phyloP scores from a whole-genome alignment of 2,888 invertebrate species.

The Trichopoda pennipes region DNA sequence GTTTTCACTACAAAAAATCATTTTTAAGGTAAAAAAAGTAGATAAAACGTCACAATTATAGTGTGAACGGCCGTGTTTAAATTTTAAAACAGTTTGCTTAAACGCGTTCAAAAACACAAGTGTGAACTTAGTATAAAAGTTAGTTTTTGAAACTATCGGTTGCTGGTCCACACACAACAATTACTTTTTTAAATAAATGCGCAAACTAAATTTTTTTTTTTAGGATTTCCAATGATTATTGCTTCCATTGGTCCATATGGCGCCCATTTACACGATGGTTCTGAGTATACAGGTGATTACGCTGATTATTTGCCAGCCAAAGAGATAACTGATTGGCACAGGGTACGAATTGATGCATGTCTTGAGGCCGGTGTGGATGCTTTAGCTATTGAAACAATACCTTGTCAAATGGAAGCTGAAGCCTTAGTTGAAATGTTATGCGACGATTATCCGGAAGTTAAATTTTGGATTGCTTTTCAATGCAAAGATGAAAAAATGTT shows the following conservation, averaged over 20 bases:
- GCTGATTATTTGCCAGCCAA: conserved; percentile 85
- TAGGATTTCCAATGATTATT: conserved; percentile 85
- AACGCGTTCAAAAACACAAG: too few relatives aligned
- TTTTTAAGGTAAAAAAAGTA: too few relatives aligned
- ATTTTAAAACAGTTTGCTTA: too few relatives aligned
- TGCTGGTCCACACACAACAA: too few relatives aligned
- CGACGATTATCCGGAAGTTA: conserved; percentile 88
- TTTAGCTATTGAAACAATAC: conserved; percentile 95
- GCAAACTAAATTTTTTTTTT: not conserved
- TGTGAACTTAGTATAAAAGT: too few relatives aligned
- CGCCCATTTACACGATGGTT: conserved; percentile 93
- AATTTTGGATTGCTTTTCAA: conserved; percentile 94
- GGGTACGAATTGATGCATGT: conserved; percentile 89
- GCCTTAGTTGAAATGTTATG: conserved; percentile 88
- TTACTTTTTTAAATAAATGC: too few relatives aligned
- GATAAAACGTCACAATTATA: too few relatives aligned
- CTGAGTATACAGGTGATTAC: conserved; percentile 95
- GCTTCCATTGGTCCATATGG: conserved; percentile 97
- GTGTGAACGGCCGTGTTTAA: too few relatives aligned
- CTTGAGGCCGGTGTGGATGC: conserved; percentile 91
- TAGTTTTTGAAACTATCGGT: too few relatives aligned
- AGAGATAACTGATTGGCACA: conserved; percentile 91
- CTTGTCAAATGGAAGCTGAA: conserved; percentile 92
- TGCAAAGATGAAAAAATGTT: conserved; percentile 86
- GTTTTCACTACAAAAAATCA: too few relatives aligned